Percentiles rank a stretch among this genome's conserved stretches.
Conservation (phyloP, 1,140 invertebrate genomes). For the Drosophila auraria region DNA sequence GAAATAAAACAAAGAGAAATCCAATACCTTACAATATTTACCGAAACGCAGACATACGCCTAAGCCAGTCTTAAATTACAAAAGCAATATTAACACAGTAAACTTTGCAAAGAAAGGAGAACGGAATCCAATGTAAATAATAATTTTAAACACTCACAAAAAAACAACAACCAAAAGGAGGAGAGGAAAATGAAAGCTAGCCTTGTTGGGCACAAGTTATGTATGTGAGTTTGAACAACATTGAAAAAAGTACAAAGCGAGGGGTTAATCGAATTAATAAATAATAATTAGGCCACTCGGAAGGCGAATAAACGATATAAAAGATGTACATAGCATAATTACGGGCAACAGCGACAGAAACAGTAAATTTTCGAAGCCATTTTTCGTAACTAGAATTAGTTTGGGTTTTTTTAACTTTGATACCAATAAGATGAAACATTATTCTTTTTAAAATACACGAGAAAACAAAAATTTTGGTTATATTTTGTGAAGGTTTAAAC, state of each 20-base stretch:
- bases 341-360: conserved; percentile 29
- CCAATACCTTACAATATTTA: conserved; percentile 34
- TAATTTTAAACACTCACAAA: conserved; percentile 15
- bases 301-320: conserved; percentile 19
- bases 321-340: conserved; percentile 18
- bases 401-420: conserved; percentile 8
- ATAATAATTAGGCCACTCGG: conserved; percentile 46
- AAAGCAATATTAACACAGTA: conserved; percentile 64
- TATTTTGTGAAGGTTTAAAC: neutral
- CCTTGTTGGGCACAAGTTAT: conserved; percentile 20
- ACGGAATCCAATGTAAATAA: conserved; percentile 33
- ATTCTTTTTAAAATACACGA: neutral
- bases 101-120: conserved; percentile 13
- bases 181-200: conserved; percentile 11
- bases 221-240: conserved; percentile 40
- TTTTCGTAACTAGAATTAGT: conserved; percentile 33
- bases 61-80: conserved; percentile 53
- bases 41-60: conserved; percentile 10
- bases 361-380: conserved; percentile 41
- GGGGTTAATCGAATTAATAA: conserved; percentile 62
- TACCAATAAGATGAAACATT: neutral
- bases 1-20: conserved; percentile 23
- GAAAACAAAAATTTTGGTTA: conserved; percentile 6
- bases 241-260: conserved; percentile 77
- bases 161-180: conserved; percentile 12